Evolutionary conservation across 2,888 invertebrate species (phyloP), one percentile per base, ranked within the genome.

Genomic region (Tetrapedia diversipes): DNA sequence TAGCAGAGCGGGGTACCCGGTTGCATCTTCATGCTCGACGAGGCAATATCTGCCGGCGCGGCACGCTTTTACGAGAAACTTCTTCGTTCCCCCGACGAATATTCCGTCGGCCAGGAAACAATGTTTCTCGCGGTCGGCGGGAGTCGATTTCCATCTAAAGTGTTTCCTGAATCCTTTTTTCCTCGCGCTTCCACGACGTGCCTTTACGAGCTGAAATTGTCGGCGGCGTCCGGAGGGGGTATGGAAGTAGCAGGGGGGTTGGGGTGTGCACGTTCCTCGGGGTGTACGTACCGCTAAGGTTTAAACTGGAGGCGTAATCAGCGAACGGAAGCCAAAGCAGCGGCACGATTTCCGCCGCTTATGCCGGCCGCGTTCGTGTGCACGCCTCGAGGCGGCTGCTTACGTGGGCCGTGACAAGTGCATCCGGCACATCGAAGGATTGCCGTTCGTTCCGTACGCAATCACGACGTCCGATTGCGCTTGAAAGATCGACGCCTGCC

Each of bases 401-500:
- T 77, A 73, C 77, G 80, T 81, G 77, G 77, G 81, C 73, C 70
- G 81, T 81, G 77, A 81, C 81, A 81, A 80, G 68, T 70, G 76
- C 77, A 79, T 79, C 80, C 80, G 79, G 80, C 68, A 69, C 76
- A 69, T 76, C 80, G 76, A 72, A 65, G 76, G 76, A 74, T 79
- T 77, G 70, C 78, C 71, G 59, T 78, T 60, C 41, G 60, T 69
- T 61, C 60, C 53, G 54, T 63, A 61, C 56, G 74, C 80, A 70
- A 67, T 79, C 70, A 56, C 68, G 41, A 71, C 54, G 67, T 39
- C 54, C 67, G 70, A 80, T 79, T 80, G 39, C 51, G 54, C 54
- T 22, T 10, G 19, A 51, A 39, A 61, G 57, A 61, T 60, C 32
- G 37, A 45, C 51, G 41, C 29, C 11, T 41, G 11, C 3, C 24